Evolutionary conservation across 2,888 invertebrate genomes (phyloP).

Genomic region (Archaeoteleia sp.): DNA sequence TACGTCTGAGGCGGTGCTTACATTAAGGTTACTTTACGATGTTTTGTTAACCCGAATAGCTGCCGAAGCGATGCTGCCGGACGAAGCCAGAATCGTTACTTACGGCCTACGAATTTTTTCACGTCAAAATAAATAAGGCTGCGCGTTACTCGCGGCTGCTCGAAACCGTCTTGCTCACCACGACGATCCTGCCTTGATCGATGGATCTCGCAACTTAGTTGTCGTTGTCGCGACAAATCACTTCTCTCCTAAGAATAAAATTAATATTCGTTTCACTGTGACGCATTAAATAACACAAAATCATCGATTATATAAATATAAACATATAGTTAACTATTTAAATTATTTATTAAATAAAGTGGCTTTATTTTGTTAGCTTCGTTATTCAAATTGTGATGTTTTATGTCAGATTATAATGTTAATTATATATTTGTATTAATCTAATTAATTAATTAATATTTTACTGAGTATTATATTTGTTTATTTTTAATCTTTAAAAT

Average conservation of each 20-base stretch:
- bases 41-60: constrained; percentile 67
- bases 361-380: no score
- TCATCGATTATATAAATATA: no score
- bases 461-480: no score
- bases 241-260: neutral
- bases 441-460: no score
- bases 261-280: no score
- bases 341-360: no score
- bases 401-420: no score
- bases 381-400: no score
- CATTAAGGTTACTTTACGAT: constrained; percentile 64
- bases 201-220: constrained; percentile 3
- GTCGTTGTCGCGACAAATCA: constrained; percentile 4
- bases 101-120: constrained; percentile 51
- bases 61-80: constrained; percentile 47
- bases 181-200: constrained; percentile 11
- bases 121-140: constrained; percentile 31
- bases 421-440: no score
- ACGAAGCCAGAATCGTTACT: constrained; percentile 49
- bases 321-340: no score
- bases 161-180: constrained; percentile 7
- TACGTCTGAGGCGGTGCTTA: constrained; percentile 57
- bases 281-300: no score
- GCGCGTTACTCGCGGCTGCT: constrained; percentile 10
- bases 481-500: no score